Evolutionary conservation across 2,888 invertebrate genomes (phyloP).

Genomic region (Brenthis daphne): DNA sequence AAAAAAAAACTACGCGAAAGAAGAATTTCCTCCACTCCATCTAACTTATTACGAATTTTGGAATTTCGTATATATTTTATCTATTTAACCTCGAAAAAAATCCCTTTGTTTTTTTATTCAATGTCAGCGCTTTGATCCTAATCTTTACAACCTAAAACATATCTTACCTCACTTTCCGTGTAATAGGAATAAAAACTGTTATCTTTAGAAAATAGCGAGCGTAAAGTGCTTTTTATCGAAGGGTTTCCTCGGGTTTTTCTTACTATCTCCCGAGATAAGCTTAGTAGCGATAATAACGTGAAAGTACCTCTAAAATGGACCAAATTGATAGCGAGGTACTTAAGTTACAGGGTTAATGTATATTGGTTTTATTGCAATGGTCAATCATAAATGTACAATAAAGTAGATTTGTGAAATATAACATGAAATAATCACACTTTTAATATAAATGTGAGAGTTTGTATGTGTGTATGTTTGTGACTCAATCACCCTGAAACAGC

Average conservation of each 20-base stretch:
- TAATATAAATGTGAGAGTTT: too few relatives aligned
- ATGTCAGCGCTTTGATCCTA: too few relatives aligned
- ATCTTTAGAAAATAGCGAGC: constrained; percentile 15
- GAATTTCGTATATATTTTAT: too few relatives aligned
- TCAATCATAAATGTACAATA: constrained; percentile 7
- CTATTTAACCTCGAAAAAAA: too few relatives aligned
- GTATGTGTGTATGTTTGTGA: too few relatives aligned
- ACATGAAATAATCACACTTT: too few relatives aligned
- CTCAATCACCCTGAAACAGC: too few relatives aligned
- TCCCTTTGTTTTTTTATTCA: too few relatives aligned
- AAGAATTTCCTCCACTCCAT: too few relatives aligned
- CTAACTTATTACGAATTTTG: too few relatives aligned
- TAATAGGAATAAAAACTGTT: constrained; percentile 6
- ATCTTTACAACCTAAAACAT: constrained; percentile 1
- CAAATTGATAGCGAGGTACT: constrained; percentile 32
- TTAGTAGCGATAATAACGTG: constrained; percentile 30
- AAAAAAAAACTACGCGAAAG: too few relatives aligned
- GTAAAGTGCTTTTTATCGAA: constrained; percentile 25
- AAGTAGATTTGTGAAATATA: neutral
- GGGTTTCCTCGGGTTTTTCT: constrained; percentile 16
- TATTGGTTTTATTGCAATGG: constrained; percentile 17
- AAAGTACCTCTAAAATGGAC: constrained; percentile 29
- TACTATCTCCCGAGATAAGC: constrained; percentile 25
- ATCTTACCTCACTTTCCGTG: neutral
- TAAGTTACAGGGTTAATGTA: constrained; percentile 21